Base-by-base conservation (phyloP, 1,140 invertebrate species). In the Leptoteleia sp. region DNA sequence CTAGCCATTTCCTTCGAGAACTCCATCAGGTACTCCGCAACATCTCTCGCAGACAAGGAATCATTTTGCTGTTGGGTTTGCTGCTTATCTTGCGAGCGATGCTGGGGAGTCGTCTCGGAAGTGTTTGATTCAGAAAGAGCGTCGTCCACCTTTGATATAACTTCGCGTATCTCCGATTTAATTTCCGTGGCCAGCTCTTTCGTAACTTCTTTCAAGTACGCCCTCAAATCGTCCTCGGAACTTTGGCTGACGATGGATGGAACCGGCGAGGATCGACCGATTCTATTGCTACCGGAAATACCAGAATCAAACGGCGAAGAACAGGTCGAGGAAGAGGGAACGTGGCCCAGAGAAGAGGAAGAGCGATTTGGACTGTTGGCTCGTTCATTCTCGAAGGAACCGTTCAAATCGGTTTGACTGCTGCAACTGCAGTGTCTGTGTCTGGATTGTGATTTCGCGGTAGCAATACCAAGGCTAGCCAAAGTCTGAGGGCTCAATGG, bases 151-250 rank as follows among this genome's bases (percentile, higher is more conserved):
- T 93, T 93, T 0, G 93, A 94, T 50, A 95, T 95, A 0, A 95
- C 94, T 86, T 93, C 94, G 1, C 94, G 88, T 15, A 95, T 94
- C 90, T 95, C 94, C 2, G 94, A 95, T 84, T 95, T 95, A 5
- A 95, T 94, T 86, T 95, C 94, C 4, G 93, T 94, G 0, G 94
- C 94, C 40, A 95, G 87, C 88, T 95, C 93, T 88, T 93, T 93
- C 0, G 94, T 94, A 77, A 94, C 92, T 85, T 94, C 94, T 79
- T 94, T 93, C 0, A 95, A 92, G 71, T 94, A 94, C 11, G 93
- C 93, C 54, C 93, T 91, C 5, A 94, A 81, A 85, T 94, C 92
- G 73, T 93, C 92, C 11, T 91, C 88, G 4, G 87, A 92, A 35
- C 88, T 92, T 19, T 93, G 91, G 1, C 91, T 91, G 1, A 90